Conservation (phyloP, 1,140 invertebrate species). For the Ganaspis sp. region DNA sequence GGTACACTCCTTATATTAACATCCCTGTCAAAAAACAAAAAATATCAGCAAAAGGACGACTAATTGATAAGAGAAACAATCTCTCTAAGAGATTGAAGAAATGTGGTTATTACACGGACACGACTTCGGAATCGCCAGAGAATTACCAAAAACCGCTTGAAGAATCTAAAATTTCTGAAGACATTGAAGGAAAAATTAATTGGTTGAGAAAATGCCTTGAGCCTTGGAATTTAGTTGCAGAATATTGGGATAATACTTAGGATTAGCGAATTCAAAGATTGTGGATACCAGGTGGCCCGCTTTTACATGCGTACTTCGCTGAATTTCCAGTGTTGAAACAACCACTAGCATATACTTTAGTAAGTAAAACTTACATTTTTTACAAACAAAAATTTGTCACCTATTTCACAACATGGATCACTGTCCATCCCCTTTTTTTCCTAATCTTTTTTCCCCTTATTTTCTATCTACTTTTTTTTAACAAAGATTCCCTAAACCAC, state of each 20-base stretch:
- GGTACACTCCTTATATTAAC: conserved; percentile 4
- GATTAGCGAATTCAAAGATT: not conserved
- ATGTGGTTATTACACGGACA: not conserved
- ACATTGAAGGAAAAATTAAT: not conserved
- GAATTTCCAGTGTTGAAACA: not conserved
- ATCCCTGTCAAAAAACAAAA: not conserved
- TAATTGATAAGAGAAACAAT: not conserved
- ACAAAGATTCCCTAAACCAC: too few species aligned
- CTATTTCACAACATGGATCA: too few species aligned
- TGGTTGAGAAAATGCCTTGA: not conserved
- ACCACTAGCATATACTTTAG: not conserved
- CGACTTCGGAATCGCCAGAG: not conserved
- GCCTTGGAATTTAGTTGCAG: not conserved
- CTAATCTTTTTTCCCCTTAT: too few species aligned
- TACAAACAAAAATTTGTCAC: not conserved
- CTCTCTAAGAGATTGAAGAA: not conserved
- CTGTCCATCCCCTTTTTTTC: too few species aligned
- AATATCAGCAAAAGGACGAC: not conserved
- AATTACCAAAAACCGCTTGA: not conserved
- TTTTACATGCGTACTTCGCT: not conserved
- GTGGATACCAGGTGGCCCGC: not conserved
- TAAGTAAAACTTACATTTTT: too few species aligned
- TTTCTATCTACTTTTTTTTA: too few species aligned
- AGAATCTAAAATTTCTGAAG: not conserved
- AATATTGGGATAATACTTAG: not conserved